Conservation (phyloP, 1,140 invertebrate species). For the Drosophila paulistorum region DNA sequence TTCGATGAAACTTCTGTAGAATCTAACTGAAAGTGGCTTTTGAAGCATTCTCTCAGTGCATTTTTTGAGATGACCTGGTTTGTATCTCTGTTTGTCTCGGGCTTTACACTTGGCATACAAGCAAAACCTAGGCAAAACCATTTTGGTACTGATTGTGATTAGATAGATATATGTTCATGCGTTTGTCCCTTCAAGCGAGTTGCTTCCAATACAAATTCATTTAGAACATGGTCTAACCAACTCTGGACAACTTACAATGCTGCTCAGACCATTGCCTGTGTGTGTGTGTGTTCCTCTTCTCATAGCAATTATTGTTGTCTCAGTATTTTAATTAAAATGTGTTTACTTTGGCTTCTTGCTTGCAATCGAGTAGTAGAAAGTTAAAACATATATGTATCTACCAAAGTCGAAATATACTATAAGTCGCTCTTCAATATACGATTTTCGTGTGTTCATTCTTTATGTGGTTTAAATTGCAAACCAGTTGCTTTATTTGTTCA, state of each 20-base stretch:
- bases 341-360: conserved; percentile 50
- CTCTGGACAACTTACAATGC: conserved; percentile 31
- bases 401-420: background rate
- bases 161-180: conserved; percentile 9
- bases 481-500: conserved; percentile 9
- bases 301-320: conserved; percentile 69
- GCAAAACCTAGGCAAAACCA: conserved; percentile 1
- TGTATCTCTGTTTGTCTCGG: background rate
- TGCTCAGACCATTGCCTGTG: background rate
- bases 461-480: background rate
- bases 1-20: too few species aligned
- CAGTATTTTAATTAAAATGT: conserved; percentile 81
- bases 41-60: conserved; percentile 14
- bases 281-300: background rate
- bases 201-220: conserved; percentile 49
- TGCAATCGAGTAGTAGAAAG: background rate
- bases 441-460: background rate
- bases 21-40: background rate
- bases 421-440: background rate
- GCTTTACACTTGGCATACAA: background rate
- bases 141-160: conserved; percentile 16
- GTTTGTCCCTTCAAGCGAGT: background rate
- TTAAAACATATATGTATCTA: background rate
- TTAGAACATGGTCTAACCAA: conserved; percentile 37
- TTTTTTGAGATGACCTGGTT: conserved; percentile 3